phyloP scores from a whole-genome alignment of 1,140 invertebrate genomes.

The Drosophila auraria region DNA sequence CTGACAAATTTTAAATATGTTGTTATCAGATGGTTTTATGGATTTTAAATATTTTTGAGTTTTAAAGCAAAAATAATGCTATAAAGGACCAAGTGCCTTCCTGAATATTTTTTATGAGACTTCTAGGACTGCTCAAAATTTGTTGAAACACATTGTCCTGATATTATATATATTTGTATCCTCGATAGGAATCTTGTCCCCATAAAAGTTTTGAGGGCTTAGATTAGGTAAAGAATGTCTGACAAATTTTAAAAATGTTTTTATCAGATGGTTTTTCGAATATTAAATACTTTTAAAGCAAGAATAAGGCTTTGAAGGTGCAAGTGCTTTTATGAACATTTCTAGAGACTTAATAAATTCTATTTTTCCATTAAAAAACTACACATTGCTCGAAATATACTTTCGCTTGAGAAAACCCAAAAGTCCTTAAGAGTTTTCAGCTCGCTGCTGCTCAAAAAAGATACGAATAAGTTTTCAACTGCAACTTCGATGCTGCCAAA shows the following conservation, averaged over 20 bases:
- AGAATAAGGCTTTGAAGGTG: no score
- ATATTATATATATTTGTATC: slow-evolving; percentile 50
- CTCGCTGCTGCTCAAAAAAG: slow-evolving; percentile 35
- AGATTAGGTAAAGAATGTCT: slow-evolving; percentile 12
- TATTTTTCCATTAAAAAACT: not conserved
- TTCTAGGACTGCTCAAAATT: slow-evolving; percentile 14
- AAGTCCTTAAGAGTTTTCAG: slow-evolving; percentile 21
- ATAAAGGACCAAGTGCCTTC: no score
- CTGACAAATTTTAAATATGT: slow-evolving; percentile 13
- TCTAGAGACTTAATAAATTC: not conserved
- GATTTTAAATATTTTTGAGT: no score
- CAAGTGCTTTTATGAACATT: no score
- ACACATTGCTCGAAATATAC: slow-evolving; percentile 4
- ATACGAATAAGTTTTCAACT: slow-evolving; percentile 42
- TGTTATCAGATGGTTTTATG: slow-evolving; percentile 4
- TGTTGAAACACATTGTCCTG: slow-evolving; percentile 33
- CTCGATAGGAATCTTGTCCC: slow-evolving; percentile 29
- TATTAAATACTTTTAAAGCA: no score
- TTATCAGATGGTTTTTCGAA: slow-evolving; percentile 1
- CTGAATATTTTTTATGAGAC: no score
- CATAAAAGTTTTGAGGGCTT: slow-evolving; percentile 10
- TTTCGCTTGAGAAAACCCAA: slow-evolving; percentile 23
- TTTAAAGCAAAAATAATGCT: no score
- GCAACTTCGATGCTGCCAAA: slow-evolving; percentile 43
- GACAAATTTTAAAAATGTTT: slow-evolving; percentile 12